phyloP scores from a whole-genome alignment of 2,797 vertebrate genomes.

The Aulostomus chinensis region DNA sequence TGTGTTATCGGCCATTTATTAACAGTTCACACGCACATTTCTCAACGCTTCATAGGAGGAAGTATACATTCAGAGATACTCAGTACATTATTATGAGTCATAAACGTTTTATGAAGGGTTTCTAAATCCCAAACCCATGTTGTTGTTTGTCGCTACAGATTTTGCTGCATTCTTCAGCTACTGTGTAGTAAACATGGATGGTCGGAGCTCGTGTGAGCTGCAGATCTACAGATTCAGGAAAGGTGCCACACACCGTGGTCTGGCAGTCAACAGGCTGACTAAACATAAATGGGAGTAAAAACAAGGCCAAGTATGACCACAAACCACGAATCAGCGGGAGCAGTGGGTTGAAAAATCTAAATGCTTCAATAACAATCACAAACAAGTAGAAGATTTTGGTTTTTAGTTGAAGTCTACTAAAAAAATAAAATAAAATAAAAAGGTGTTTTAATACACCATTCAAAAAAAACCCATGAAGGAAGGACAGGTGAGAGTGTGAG shows the following conservation, averaged over 20 bases:
- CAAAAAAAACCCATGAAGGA: constrained; percentile 8
- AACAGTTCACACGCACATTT: too few species aligned
- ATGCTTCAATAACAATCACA: constrained; percentile 29
- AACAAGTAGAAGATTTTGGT: constrained; percentile 6
- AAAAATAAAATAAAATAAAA: too few species aligned
- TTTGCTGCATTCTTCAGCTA: constrained; percentile 50
- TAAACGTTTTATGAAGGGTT: constrained; percentile 3
- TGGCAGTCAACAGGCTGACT: constrained; percentile 2
- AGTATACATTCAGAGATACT: too few species aligned
- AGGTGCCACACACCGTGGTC: not conserved
- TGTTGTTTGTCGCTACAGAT: constrained; percentile 53
- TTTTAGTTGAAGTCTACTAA: constrained; percentile 6
- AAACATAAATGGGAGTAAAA: too few species aligned
- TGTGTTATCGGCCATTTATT: too few species aligned
- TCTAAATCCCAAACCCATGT: not conserved
- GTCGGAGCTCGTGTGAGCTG: not conserved
- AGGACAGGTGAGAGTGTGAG: not conserved
- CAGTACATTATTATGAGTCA: not conserved
- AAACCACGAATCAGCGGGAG: constrained; percentile 10
- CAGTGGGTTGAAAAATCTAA: constrained; percentile 21
- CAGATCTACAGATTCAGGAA: not conserved
- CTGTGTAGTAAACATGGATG: constrained; percentile 15
- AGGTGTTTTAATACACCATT: not conserved
- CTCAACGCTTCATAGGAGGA: too few species aligned
- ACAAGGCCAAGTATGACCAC: constrained; percentile 7